phyloP scores from a whole-genome alignment of 2,113 vertebrate genomes.

The Amphilophus citrinellus region DNA sequence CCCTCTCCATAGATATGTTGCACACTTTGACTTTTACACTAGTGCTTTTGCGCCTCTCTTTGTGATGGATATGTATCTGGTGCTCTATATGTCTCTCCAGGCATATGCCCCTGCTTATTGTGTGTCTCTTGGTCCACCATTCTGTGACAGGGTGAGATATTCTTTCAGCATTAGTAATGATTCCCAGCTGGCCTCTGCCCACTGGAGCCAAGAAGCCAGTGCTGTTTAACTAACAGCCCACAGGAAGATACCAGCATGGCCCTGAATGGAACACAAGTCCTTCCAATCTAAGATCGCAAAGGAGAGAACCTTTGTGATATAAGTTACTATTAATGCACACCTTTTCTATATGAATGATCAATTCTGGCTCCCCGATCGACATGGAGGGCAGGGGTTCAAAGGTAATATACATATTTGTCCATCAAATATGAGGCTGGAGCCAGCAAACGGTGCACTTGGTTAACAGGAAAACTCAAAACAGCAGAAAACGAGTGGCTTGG shows the following conservation, averaged over 20 bases:
- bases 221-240: slow-evolving; percentile 74
- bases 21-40: neutral
- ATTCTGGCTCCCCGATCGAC: neutral
- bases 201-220: slow-evolving; percentile 68
- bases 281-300: slow-evolving; percentile 39
- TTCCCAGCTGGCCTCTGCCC: slow-evolving; percentile 73
- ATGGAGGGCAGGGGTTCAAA: neutral
- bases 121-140: slow-evolving; percentile 25
- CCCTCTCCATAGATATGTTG: neutral
- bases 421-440: neutral
- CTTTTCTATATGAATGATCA: slow-evolving; percentile 27
- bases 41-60: slow-evolving; percentile 11
- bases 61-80: neutral
- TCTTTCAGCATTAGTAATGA: slow-evolving; percentile 69
- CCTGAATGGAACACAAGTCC: slow-evolving; percentile 53
- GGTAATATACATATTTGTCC: neutral
- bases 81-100: slow-evolving; percentile 29
- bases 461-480: neutral
- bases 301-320: slow-evolving; percentile 38
- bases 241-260: slow-evolving; percentile 71
- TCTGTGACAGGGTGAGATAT: slow-evolving; percentile 56
- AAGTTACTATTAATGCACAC: slow-evolving; percentile 29
- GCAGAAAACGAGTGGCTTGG: neutral
- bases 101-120: slow-evolving; percentile 10
- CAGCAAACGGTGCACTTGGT: neutral